Evolutionary conservation across 2,797 vertebrate genomes (phyloP).

Genomic region (Propithecus deckenii): DNA sequence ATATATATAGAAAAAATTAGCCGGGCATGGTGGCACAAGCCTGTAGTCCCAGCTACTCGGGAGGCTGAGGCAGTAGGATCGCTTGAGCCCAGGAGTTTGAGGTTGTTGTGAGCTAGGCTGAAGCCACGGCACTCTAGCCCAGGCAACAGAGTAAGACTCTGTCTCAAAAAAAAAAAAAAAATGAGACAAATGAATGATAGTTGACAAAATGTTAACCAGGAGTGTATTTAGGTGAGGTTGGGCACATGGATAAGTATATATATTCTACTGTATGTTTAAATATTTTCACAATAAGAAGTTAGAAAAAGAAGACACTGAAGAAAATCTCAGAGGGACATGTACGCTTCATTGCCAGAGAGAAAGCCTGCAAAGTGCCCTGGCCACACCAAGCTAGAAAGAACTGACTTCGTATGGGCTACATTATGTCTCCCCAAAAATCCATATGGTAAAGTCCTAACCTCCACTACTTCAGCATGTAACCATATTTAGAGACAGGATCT

Average conservation of each 20-base stretch:
- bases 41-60: too few species aligned
- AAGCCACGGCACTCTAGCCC: too few species aligned
- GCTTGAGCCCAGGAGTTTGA: too few species aligned
- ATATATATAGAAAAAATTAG: too few species aligned
- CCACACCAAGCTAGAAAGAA: neutral
- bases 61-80: too few species aligned
- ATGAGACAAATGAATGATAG: neutral
- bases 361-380: neutral
- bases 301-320: neutral
- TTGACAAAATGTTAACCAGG: neutral
- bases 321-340: neutral
- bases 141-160: too few species aligned
- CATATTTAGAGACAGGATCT: neutral
- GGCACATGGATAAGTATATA: too few species aligned
- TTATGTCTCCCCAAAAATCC: neutral
- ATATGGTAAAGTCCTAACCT: neutral
- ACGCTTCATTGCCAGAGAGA: neutral
- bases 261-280: neutral
- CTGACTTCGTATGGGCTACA: neutral
- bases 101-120: too few species aligned
- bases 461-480: neutral
- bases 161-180: too few species aligned
- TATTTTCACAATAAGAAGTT: conserved; percentile 13
- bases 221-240: neutral
- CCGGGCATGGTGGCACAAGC: too few species aligned